Evolutionary conservation across 1,140 invertebrate genomes (phyloP), one percentile per base, ranked within the genome.

Genomic region (Rhagoletis pomonella): DNA sequence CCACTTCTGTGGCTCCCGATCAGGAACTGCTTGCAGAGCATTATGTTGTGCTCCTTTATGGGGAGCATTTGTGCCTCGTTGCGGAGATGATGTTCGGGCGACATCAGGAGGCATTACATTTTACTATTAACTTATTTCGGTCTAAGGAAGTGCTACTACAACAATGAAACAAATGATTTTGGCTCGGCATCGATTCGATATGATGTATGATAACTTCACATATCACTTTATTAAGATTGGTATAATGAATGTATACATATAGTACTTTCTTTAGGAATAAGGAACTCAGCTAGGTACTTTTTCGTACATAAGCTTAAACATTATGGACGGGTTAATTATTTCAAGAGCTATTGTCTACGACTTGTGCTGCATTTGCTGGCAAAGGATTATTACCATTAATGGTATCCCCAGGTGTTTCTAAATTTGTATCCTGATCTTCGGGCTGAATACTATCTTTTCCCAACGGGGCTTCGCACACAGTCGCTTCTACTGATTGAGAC

Each of bases 231-330:
- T 81, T 73, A 73, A 44, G 42, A 3, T 17, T 55, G 73, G 73
- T 55, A 81, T 73, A 73, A 47, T 73, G 69, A 17, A 73, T 73
- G 69, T 73, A 50, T 73, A 73, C 69, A 73, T 73, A 81, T 50
- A 55, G 55, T 55, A 55, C 42, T 44, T 73, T 81, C 55, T 81
- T n/a, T 55, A 17, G 19, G 19, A 55, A 81, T 81, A 81, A 81
- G 73, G 47, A 81, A 81, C 47, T 81, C 17, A 19, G 69, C 10
- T 50, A 14, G 10, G 44, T 58, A 81, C n/a, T 29, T n/a, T 9
- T n/a, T 47, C 6, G 69, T 55, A 50, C 6, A 17, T 77, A 77
- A 77, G 69, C 69, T n/a, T 6, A 19, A 10, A n/a, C 19, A 14
- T 81, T 2, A 50, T 81, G 73, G 73, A 81, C 73, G 73, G 73